Conservation (phyloP, 1,140 invertebrate species). For the Cydia strobilella region DNA sequence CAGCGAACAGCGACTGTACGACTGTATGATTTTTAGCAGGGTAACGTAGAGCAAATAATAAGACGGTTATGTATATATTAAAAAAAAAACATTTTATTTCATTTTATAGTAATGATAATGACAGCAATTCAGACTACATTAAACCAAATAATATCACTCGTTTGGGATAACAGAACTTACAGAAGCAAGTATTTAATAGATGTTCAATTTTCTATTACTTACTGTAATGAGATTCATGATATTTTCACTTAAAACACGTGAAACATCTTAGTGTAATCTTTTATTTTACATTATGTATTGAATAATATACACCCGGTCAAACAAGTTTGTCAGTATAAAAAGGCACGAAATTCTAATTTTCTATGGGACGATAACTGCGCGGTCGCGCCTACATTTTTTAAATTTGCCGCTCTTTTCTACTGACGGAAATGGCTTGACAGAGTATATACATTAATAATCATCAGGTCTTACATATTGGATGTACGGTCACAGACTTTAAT, state of each 20-base stretch:
- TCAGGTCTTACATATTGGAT: not conserved
- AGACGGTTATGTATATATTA: conserved; percentile 32
- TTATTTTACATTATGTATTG: not conserved
- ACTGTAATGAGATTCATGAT: not conserved
- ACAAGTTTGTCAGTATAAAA: no score
- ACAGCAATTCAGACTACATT: not conserved
- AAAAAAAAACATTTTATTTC: conserved; percentile 37
- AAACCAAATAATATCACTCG: conserved; percentile 21
- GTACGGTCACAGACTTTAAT: no score
- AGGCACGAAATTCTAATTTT: no score
- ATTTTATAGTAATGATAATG: conserved; percentile 1
- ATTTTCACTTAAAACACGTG: not conserved
- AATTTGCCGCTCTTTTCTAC: no score
- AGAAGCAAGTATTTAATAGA: not conserved
- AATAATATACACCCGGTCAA: no score
- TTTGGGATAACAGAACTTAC: conserved; percentile 8
- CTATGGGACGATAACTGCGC: no score
- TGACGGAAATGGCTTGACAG: no score
- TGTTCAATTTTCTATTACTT: not conserved
- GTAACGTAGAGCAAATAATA: not conserved
- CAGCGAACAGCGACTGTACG: no score
- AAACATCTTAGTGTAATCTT: not conserved
- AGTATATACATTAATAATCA: not conserved
- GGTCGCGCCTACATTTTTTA: no score
- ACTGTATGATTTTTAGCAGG: no score